Percentiles rank a stretch among this genome's conserved stretches.
Evolutionary conservation across 2,888 invertebrate genomes (phyloP).

Genomic region (Aphrophora alni): DNA sequence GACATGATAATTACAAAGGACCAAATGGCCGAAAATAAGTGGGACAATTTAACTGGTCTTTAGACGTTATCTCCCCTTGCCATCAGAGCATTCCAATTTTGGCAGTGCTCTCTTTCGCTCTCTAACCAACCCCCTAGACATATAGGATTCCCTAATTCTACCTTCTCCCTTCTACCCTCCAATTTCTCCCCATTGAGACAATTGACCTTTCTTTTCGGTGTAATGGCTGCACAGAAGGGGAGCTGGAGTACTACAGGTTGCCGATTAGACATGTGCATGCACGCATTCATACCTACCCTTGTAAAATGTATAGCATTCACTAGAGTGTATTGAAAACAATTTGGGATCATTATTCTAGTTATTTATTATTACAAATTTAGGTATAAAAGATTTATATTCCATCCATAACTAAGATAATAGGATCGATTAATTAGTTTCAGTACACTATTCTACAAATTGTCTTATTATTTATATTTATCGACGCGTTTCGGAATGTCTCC

Average conservation of each 20-base stretch:
- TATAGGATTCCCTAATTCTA: background rate
- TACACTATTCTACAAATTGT: no score
- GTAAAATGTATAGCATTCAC: background rate
- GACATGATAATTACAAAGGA: background rate
- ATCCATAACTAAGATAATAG: no score
- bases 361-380: no score
- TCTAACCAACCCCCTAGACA: background rate
- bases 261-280: background rate
- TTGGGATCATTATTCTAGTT: background rate
- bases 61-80: conserved; percentile 30
- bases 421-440: no score
- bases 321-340: background rate
- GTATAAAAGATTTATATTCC: no score
- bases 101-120: background rate
- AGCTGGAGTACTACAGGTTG: background rate
- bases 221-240: background rate
- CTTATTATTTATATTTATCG: no score
- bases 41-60: conserved; percentile 26
- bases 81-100: conserved; percentile 36
- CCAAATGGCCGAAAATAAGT: conserved; percentile 33
- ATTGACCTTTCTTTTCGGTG: background rate
- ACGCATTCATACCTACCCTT: background rate
- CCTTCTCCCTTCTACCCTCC: background rate
- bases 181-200: background rate
- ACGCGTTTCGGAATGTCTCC: no score